Conservation (phyloP, 2,113 vertebrate genomes). For the Okapia johnstoni region DNA sequence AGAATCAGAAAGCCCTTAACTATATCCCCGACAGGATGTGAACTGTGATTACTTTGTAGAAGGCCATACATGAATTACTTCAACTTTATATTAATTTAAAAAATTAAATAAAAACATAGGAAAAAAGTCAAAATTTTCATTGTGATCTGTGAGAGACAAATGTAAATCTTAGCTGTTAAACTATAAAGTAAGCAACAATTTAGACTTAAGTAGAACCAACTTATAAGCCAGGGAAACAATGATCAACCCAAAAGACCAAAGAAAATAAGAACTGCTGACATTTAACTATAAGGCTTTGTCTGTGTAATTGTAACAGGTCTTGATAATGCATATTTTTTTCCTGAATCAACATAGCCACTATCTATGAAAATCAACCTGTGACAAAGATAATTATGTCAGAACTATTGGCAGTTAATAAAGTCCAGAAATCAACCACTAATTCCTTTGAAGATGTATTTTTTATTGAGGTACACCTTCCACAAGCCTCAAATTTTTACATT, state of each 20-base stretch:
- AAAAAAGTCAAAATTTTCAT: background rate
- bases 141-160: background rate
- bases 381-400: background rate
- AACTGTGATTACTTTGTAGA: slow-evolving; percentile 19
- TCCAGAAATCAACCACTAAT: background rate
- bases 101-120: background rate
- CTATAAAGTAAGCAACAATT: background rate
- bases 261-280: background rate
- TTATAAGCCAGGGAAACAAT: background rate
- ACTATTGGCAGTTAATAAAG: background rate
- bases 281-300: background rate
- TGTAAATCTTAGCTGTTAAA: background rate
- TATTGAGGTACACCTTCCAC: background rate
- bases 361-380: background rate
- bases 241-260: background rate
- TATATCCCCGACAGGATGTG: background rate
- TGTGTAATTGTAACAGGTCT: background rate
- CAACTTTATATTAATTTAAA: background rate
- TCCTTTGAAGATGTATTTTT: background rate
- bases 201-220: background rate
- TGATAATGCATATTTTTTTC: background rate
- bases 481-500: background rate
- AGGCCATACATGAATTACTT: background rate
- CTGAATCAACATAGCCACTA: background rate
- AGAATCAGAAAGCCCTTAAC: background rate